Evolutionary conservation across 2,113 vertebrate species (phyloP), one percentile per base, ranked within the genome.

Genomic region (Perca schrenkii): DNA sequence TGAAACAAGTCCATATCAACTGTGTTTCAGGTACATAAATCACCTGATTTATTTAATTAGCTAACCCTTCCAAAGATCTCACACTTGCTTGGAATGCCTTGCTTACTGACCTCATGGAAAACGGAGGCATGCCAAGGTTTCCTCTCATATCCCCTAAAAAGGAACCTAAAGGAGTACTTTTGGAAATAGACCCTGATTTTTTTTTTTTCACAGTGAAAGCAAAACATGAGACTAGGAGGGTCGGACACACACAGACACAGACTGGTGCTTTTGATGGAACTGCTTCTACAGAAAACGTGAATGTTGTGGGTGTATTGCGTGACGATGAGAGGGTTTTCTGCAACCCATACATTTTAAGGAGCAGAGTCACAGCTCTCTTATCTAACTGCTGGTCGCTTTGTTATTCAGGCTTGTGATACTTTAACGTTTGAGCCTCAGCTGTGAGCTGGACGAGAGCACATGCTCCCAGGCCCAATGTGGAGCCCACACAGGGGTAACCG

Each of bases 91-190:
- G 85, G 92, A 93, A 93, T 93, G 91, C 89, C 88, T 87, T 22
- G 73, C 88, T 84, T 40, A 79, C 91, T 93, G 93, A 94, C 92
- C 88, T 93, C 92, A 94, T 95, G 94, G 93, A 94, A 94, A 95
- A 93, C 68, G 67, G 53, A 14, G 71, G 87, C 77, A 91, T 93
- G 93, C 93, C 93, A 94, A 93, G 87, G 87, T 90, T 94, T 84
- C 69, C 76, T 88, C 84, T 91, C 87, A 87, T 86, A 94, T 93
- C 92, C 91, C 94, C 93, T 92, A 92, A 94, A 95, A 94, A 90
- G 94, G 93, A 95, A 93, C 92, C 82, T 85, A 70, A 70, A 80
- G 80, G 86, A 91, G 90, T 66, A 75, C 62, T 52, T 87, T 83
- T 89, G 86, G 87, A 94, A 92, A 84, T 80, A 86, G 82, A 77